phyloP scores from a whole-genome alignment of 2,888 invertebrate species.

The Trichogramma evanescens region DNA sequence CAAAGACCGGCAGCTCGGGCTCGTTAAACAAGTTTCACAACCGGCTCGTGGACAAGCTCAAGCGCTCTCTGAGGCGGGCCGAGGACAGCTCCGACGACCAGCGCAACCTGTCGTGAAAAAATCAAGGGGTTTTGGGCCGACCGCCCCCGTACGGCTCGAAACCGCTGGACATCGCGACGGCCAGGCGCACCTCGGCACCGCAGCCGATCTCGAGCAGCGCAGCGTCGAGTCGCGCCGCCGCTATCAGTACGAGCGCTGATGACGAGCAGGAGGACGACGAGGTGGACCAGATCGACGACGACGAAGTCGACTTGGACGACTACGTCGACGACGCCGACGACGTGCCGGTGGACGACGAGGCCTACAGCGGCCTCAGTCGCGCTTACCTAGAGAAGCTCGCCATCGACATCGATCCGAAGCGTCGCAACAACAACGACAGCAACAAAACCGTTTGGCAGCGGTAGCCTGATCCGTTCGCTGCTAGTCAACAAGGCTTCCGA shows the following conservation, averaged over 20 bases:
- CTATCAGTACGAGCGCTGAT: background rate
- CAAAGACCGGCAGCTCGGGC: slow-evolving; percentile 53
- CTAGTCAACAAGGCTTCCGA: too few relatives aligned
- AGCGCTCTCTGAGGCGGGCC: slow-evolving; percentile 60
- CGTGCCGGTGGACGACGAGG: too few relatives aligned
- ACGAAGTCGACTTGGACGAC: slow-evolving; percentile 21
- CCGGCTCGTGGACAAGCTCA: slow-evolving; percentile 71
- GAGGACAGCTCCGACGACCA: slow-evolving; percentile 52
- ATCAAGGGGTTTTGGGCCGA: slow-evolving; percentile 42
- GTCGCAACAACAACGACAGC: too few relatives aligned
- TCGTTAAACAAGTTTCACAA: slow-evolving; percentile 73
- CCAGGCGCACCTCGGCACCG: slow-evolving; percentile 42
- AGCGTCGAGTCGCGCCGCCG: slow-evolving; percentile 6
- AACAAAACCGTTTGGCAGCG: too few relatives aligned
- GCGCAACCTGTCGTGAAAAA: slow-evolving; percentile 45
- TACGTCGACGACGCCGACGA: slow-evolving; percentile 17
- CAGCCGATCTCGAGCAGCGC: slow-evolving; percentile 14
- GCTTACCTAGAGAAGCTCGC: too few relatives aligned
- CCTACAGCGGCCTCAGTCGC: too few relatives aligned
- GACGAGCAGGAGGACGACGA: background rate
- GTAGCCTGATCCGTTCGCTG: too few relatives aligned
- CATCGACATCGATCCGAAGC: too few relatives aligned
- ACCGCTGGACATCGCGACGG: slow-evolving; percentile 36
- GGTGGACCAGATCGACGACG: too few relatives aligned
- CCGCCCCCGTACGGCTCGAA: slow-evolving; percentile 41